Conservation (phyloP, 2,113 vertebrate species). For the Puntigrus tetrazona region DNA sequence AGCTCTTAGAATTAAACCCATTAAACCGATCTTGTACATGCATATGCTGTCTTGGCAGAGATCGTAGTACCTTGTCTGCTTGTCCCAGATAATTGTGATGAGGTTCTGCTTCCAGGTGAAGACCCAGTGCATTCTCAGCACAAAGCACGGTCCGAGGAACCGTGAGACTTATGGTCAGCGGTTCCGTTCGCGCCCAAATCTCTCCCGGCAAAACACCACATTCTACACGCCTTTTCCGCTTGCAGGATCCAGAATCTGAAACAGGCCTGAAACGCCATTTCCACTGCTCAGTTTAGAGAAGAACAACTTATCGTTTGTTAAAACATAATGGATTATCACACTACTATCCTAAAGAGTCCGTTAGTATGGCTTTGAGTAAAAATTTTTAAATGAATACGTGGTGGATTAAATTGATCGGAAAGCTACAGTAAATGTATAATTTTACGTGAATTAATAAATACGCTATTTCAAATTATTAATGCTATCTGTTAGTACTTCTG, state of each 20-base stretch:
- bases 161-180: constrained; percentile 56
- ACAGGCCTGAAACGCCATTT: constrained; percentile 6
- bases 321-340: neutral
- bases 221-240: neutral
- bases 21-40: neutral
- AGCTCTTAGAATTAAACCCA: neutral
- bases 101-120: constrained; percentile 52
- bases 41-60: neutral
- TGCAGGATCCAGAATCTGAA: constrained; percentile 48
- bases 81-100: constrained; percentile 55
- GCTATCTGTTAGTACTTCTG: too few relatives aligned
- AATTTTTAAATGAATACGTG: neutral
- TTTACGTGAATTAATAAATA: too few relatives aligned
- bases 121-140: constrained; percentile 56
- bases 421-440: neutral
- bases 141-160: constrained; percentile 52
- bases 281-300: neutral
- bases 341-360: too few relatives aligned
- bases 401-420: neutral
- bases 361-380: too few relatives aligned
- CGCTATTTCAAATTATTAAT: too few relatives aligned
- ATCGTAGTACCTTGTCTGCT: constrained; percentile 60
- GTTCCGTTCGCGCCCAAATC: constrained; percentile 50
- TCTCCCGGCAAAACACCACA: constrained; percentile 63
- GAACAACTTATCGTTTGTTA: neutral